Evolutionary conservation across 2,797 vertebrate genomes (phyloP), one percentile per base, ranked within the genome.

Genomic region (Poeciliopsis presidionis): DNA sequence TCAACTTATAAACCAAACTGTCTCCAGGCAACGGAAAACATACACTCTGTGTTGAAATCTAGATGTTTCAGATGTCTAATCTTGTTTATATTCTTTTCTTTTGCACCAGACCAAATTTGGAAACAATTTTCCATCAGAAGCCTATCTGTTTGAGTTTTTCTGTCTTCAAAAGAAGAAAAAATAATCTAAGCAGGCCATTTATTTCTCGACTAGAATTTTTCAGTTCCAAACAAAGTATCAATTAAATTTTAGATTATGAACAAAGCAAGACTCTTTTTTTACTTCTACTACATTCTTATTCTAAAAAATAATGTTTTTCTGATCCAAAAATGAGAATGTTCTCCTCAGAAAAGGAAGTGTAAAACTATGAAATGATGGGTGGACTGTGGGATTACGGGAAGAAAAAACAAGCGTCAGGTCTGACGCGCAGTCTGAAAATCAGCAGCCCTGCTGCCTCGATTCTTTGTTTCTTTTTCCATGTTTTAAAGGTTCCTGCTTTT

Each of bases 351-450:
- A 33, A 63, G 13, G 53, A 33, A 78, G 76, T 79, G 51, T 75
- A 74, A 79, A 81, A 77, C 59, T n/a, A 57, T 43, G 77, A 43
- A 76, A 63, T 75, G 88, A 90, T 87, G 84, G 75, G 47, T 61
- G 84, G 91, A 91, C 88, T 88, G 82, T 78, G 79, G 71, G 78
- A 84, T 77, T 1, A 43, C 25, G 43, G 33, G 73, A 59, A 80
- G 81, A 82, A 81, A 4, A 53, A 57, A 67, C 80, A 91, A 91
- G 93, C 90, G 76, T 93, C 90, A 53, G 74, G 71, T 85, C 90
- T 89, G 94, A 94, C 93, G 94, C 80, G 87, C 93, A 93, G 86
- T 90, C 93, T 94, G 93, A 94, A 89, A 93, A 95, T 95, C 94
- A 81, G 89, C 87, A 93, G 91, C 86, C 89, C 82, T 45, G 43